Evolutionary conservation across 2,797 vertebrate genomes (phyloP).

Genomic region (Rhinella marina): DNA sequence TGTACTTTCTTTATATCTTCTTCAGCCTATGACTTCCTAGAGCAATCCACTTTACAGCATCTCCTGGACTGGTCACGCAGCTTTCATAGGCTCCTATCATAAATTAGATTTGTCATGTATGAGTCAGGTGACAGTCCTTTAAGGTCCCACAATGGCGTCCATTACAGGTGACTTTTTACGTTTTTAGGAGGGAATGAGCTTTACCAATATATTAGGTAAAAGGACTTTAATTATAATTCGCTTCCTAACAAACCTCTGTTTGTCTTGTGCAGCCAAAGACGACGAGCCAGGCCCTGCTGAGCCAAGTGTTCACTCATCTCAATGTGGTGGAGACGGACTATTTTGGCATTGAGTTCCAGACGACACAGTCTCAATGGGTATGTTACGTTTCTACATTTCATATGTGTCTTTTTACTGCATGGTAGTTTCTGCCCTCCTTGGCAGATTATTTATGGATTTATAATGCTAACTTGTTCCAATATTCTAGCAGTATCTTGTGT

Average conservation of each 20-base stretch:
- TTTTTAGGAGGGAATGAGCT: too few species aligned
- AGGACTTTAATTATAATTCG: background rate
- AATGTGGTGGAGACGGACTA: constrained; percentile 96
- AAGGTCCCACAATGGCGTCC: background rate
- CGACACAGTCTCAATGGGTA: constrained; percentile 91
- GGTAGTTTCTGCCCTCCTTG: background rate
- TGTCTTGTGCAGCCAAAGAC: constrained; percentile 72
- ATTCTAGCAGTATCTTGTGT: too few species aligned
- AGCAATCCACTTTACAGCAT: too few species aligned
- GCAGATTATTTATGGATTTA: background rate
- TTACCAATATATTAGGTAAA: too few species aligned
- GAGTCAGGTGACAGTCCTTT: too few species aligned
- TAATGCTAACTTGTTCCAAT: background rate
- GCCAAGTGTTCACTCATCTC: constrained; percentile 84
- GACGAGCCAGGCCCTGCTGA: constrained; percentile 84
- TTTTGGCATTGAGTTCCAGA: constrained; percentile 96
- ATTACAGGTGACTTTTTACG: too few species aligned
- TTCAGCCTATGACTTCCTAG: too few species aligned
- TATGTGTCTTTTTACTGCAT: background rate
- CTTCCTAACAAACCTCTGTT: constrained; percentile 21
- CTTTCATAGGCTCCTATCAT: too few species aligned
- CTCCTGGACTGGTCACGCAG: too few species aligned
- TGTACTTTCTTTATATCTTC: too few species aligned
- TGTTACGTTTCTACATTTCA: constrained; percentile 64
- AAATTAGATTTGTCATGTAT: too few species aligned